Evolutionary conservation across 2,113 vertebrate genomes (phyloP), one percentile per base, ranked within the genome.

Genomic region (human): DNA sequence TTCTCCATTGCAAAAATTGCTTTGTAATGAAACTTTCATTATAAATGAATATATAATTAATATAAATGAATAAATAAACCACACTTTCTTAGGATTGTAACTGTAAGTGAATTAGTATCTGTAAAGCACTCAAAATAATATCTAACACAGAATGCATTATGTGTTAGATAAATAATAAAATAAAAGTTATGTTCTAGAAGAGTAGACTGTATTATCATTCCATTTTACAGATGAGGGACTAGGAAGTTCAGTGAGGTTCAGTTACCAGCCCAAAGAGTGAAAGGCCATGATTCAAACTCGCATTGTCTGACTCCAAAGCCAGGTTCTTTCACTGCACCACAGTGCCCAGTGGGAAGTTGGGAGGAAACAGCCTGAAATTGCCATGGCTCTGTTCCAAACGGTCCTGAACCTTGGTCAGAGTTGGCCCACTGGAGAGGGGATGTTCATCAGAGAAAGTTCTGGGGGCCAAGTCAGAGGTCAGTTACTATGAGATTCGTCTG

Each of bases 11-110:
- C 93, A 78, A 93, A 12, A 76, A 89, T 12, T 70, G 20, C 76
- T 95, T 92, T 83, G 0, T 68, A 59, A 82, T 91, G n/a, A 82
- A 91, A 81, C 12, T 40, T 86, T 76, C 48, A 91, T 92, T 86
- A 82, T n/a, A 73, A 90, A 59, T 73, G 48, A 48, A 91, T 57
- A 89, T 38, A 84, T 80, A 59, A 75, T 84, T 57, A 35, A 83
- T 57, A 48, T 78, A 66, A 76, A 76, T 57, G 55, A 92, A 83
- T 50, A 93, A 93, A 40, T 43, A 96, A 59, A 20, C 17, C 27
- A 73, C 50, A 14, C 20, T 87, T 94, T 89, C 35, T 82, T 30
- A 90, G 48, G 55, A 83, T 40, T 66, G 8, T 78, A 72, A 61
- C 32, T n/a, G 50, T 83, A 87, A 87, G 40, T 87, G 35, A 83